Conservation (phyloP, 2,888 invertebrate species). For the Habroteleia sp. region DNA sequence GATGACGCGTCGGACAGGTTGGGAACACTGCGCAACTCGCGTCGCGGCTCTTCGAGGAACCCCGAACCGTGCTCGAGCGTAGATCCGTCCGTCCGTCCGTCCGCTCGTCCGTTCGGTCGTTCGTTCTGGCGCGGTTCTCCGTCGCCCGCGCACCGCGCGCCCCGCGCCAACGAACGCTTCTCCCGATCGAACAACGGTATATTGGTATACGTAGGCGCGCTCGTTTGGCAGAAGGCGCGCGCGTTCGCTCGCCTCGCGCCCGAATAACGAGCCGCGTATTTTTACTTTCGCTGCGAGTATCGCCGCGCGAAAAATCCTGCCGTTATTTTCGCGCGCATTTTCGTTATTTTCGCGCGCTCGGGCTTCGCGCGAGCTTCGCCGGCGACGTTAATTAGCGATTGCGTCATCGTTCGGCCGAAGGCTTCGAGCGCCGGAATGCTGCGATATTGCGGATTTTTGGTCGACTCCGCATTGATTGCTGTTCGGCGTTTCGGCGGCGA, state of each 20-base stretch:
- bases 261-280: constrained; percentile 58
- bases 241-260: constrained; percentile 51
- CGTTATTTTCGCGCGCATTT: constrained; percentile 8
- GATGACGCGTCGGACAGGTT: constrained; percentile 67
- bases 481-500: constrained; percentile 13
- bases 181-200: constrained; percentile 59
- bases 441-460: constrained; percentile 36
- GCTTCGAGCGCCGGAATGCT: neutral
- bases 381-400: constrained; percentile 46
- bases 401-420: constrained; percentile 32
- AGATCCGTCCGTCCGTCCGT: constrained; percentile 46
- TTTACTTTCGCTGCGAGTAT: constrained; percentile 37
- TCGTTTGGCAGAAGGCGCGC: constrained; percentile 42
- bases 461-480: constrained; percentile 27
- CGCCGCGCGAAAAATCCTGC: constrained; percentile 25
- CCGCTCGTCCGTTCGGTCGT: constrained; percentile 6
- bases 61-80: constrained; percentile 59
- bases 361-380: too few relatives aligned
- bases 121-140: constrained; percentile 8
- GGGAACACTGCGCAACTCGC: constrained; percentile 62
- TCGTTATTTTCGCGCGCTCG: constrained; percentile 37
- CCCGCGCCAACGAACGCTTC: constrained; percentile 20
- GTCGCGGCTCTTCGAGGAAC: constrained; percentile 56
- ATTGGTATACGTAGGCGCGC: constrained; percentile 57
- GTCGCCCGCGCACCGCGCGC: constrained; percentile 29